These are phyloP conservation scores for Choreutis nemorana DNA, from an alignment of 2,888 invertebrate genomes.

Conservation along the genomic window DNA sequence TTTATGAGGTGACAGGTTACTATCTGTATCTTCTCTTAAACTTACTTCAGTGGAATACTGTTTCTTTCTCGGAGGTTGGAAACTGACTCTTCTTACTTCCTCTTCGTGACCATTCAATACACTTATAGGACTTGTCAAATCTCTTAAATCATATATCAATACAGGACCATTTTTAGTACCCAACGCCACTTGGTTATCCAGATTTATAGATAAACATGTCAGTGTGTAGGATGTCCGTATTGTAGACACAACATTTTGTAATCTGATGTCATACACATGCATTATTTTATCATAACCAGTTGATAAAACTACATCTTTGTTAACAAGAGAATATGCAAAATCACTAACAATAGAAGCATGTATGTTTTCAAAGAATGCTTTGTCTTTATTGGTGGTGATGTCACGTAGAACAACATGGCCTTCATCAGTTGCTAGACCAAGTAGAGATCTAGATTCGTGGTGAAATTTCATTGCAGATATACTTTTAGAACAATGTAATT, in stretches of 20 bases:
- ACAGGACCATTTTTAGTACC: slow-evolving; percentile 64
- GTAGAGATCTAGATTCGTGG: slow-evolving; percentile 44
- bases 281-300: slow-evolving; percentile 65
- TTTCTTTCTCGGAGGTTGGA: slow-evolving; percentile 46
- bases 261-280: slow-evolving; percentile 63
- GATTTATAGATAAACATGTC: slow-evolving; percentile 45
- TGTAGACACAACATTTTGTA: slow-evolving; percentile 50
- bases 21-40: slow-evolving; percentile 41
- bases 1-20: slow-evolving; percentile 24
- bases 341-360: slow-evolving; percentile 68
- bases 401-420: slow-evolving; percentile 53
- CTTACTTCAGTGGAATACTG: slow-evolving; percentile 40
- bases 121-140: slow-evolving; percentile 48
- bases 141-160: slow-evolving; percentile 63
- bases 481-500: slow-evolving; percentile 43
- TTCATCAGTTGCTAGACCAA: slow-evolving; percentile 60
- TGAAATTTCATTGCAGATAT: slow-evolving; percentile 59
- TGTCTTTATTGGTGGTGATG: slow-evolving; percentile 51
- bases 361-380: slow-evolving; percentile 50
- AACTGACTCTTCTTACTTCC: slow-evolving; percentile 50
- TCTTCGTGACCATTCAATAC: slow-evolving; percentile 57
- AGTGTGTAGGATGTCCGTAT: slow-evolving; percentile 42
- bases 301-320: slow-evolving; percentile 62
- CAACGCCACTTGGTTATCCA: slow-evolving; percentile 57
- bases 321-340: slow-evolving; percentile 61